Evolutionary conservation across 2,888 invertebrate species (phyloP).

Genomic region (Metellina segmentata): DNA sequence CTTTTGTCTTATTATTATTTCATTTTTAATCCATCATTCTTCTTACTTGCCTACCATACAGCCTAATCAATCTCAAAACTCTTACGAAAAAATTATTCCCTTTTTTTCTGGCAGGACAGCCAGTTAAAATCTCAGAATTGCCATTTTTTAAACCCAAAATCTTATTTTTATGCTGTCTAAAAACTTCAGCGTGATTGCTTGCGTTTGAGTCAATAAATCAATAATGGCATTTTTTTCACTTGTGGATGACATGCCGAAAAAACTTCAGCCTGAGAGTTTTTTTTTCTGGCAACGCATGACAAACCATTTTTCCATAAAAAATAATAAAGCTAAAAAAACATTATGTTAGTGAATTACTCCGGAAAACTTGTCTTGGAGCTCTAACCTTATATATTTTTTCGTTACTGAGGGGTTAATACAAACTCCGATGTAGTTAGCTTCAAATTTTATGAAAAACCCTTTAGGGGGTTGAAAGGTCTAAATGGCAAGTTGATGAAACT

Average conservation of each 20-base stretch:
- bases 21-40: neutral
- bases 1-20: neutral
- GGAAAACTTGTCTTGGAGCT: constrained; percentile 1
- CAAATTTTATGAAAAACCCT: constrained; percentile 21
- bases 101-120: neutral
- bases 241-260: constrained; percentile 29
- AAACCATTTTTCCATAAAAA: constrained; percentile 6
- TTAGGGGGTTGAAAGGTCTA: neutral
- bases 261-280: neutral
- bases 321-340: constrained; percentile 7
- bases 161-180: constrained; percentile 22
- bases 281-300: neutral
- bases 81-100: neutral
- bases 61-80: neutral
- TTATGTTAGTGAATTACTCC: constrained; percentile 1
- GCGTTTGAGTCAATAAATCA: constrained; percentile 50
- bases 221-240: constrained; percentile 45
- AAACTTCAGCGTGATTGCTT: constrained; percentile 39
- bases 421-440: constrained; percentile 41
- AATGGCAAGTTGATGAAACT: constrained; percentile 12
- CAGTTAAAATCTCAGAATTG: constrained; percentile 1
- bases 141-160: constrained; percentile 9
- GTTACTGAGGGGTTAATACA: neutral
- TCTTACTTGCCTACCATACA: neutral
- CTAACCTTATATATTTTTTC: constrained; percentile 7